Evolutionary conservation across 2,888 invertebrate species (phyloP), one percentile per base, ranked within the genome.

Genomic region (Drosophila lutescens): DNA sequence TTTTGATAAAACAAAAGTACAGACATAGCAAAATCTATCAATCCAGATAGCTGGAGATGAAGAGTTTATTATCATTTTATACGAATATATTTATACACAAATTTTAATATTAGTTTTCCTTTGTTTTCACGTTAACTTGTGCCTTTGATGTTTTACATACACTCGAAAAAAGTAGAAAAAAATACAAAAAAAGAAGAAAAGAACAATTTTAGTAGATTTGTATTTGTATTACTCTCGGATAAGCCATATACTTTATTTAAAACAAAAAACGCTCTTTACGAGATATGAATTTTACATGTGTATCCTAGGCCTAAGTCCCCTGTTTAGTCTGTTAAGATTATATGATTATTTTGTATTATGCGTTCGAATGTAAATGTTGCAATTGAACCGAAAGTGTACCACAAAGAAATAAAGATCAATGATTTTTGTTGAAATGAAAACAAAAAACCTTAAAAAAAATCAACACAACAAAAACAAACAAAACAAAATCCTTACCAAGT

Each of bases 111-210:
- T 80, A 80, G 73, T 80, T 70, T 76, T 76, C 51, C 56, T 63
- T 67, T 69, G 73, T 77, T 74, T 74, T 86, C 77, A 88, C 90
- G 92, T 92, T 92, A 92, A 92, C 92, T 92, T 92, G 92, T 92
- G 92, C 92, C 92, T 92, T 92, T 92, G 91, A 88, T 74, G 81
- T 81, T 83, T 77, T 73, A 74, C 58, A 78, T 75, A 79, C 78
- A 83, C 26, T n/a, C 58, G 26, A 57, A 59, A 50, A 50, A 41
- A 49, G 13, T 38, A 54, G n/a, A 53, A 17, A 30, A 55, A 47
- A 61, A 54, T 34, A 41, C 30, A 36, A 30, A 62, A 38, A 62
- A 56, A 43, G 54, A 41, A 26, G 34, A 56, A 41, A 40, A 41
- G 10, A 63, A 67, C 71, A 75, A 77, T 69, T 74, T 79, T 80